A percentile compares a stretch with the other conserved stretches of the same genome.
These are phyloP conservation scores for Caenorhabditis zanzibari DNA, from an alignment of 2,888 invertebrate genomes.

Conservation along the genomic window DNA sequence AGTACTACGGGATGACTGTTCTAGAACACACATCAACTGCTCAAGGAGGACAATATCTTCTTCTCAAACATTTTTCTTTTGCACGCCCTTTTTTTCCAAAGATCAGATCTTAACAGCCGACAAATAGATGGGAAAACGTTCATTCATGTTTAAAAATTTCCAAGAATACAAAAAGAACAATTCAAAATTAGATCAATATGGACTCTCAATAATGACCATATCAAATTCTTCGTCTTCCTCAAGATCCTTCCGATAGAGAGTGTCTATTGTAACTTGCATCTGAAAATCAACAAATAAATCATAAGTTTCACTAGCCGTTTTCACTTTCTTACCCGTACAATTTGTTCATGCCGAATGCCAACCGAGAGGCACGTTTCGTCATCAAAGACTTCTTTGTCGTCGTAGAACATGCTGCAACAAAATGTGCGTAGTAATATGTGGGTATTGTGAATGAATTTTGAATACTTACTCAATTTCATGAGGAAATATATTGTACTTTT, in stretches of 20 bases:
- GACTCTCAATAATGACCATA: not conserved
- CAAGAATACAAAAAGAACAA: not conserved
- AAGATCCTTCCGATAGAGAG: slow-evolving; percentile 1
- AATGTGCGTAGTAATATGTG: not conserved
- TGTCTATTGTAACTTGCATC: slow-evolving; percentile 46
- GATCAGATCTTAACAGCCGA: not conserved
- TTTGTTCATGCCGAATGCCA: slow-evolving; percentile 51
- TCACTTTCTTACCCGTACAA: slow-evolving; percentile 23
- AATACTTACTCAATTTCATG: slow-evolving; percentile 54
- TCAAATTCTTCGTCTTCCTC: slow-evolving; percentile 18
- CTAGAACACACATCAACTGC: no score
- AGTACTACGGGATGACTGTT: no score
- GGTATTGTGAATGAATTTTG: no score
- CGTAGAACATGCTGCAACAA: slow-evolving; percentile 52
- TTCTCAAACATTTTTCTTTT: not conserved
- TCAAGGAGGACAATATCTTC: no score
- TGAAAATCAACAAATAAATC: no score
- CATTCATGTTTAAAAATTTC: not conserved
- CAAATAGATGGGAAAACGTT: not conserved
- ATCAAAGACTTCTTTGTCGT: slow-evolving; percentile 48
- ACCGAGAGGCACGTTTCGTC: slow-evolving; percentile 45
- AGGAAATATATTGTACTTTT: slow-evolving; percentile 33
- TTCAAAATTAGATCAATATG: not conserved
- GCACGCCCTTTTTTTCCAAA: not conserved
- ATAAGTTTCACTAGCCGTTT: not conserved